Base-by-base conservation (phyloP, 2,888 invertebrate species). In the Mesorhabditis sp. region DNA sequence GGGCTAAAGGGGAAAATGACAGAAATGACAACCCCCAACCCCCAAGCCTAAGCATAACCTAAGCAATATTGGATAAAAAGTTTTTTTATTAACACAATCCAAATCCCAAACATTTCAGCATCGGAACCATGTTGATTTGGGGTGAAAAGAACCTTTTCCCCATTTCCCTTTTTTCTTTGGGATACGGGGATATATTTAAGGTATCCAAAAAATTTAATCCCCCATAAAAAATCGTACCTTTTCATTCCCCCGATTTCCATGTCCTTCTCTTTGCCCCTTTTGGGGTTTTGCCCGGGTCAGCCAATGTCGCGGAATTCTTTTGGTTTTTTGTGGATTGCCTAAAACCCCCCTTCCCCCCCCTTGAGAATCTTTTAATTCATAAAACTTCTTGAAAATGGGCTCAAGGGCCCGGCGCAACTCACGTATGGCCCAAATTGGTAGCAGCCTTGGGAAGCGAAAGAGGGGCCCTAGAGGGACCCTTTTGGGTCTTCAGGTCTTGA, bases 81-180 rank as follows among this genome's bases (percentile, higher is more conserved):
- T 28, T 28, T 28, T 28, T 28, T 28, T 28, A 28, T 28, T 28
- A 28, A 28, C 28, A 28, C 28, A 28, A 7, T 62, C 10, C 2
- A 10, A 7, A n/a, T 62, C 58, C 1, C 7, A 13, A 50, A 50
- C 7, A n/a, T 72, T 72, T 61, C 66, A 80, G 79, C 62, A 68
- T 76, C 6, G 79, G 78, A 67, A 75, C 77, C 4, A 68, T 73
- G 67, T 80, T 13, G 7, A 50, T 50, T 50, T 50, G 50, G 50
- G 6, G 13, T 50, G 50, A 10, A 10, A 50, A 50, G 6, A 50
- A 80, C 62, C 71, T 69, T 4, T 64, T 80, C 2, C 72, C 79
- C 6, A 69, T 80, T 41, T 79, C 74, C 72, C 74, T 1, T 2
- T 77, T 15, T 77, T 80, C 62, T 44, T 76, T n/a, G 58, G 58